Base-by-base conservation (phyloP, 1,140 invertebrate genomes). In the Zaprionus kolodkinae region DNA sequence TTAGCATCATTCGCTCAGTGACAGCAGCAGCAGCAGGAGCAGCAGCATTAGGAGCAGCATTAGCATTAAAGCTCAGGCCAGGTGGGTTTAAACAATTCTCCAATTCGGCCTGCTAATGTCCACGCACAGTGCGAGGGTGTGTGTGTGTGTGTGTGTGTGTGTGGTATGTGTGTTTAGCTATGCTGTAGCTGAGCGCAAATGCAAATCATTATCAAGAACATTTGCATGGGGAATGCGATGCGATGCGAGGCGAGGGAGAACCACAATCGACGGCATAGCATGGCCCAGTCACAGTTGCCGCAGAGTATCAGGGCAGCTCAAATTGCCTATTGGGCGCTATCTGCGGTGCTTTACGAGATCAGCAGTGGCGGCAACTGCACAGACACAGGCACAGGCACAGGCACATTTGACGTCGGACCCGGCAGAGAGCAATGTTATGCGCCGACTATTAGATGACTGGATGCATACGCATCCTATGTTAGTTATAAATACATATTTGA, bases 121-220 rank as follows among this genome's bases (percentile, higher is more conserved):
- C 40, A 15, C n/a, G 38, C 7, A 30, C 17, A 54, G 35, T 64
- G 10, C n/a, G 9, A 43, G 43, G n/a, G 35, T 38, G 61, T 65
- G 38, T 35, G 36, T 38, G 55, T 21, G 15, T 36, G 55, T 50
- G n/a, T 48, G 59, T 55, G 59, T 76, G 45, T 15, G 57, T 76
- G 62, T 35, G 50, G 40, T 15, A 54, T 76, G 68, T 35, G 50
- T 38, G 48, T 38, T 45, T 15, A 45, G 27, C 25, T 56, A 50
- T 48, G 59, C 67, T 69, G 40, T 45, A 10, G 45, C 82, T 75
- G 60, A 54, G 56, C 85, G 84, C 72, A 80, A 87, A 88, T 87
- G 84, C 84, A 87, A 87, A 87, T 88, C 84, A 87, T 87, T 87
- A 87, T 84, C 80, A 84, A 72, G 80, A 83, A 67, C 68, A 83